Evolutionary conservation across 1,140 invertebrate species (phyloP).

Genomic region (Drosophila truncata): DNA sequence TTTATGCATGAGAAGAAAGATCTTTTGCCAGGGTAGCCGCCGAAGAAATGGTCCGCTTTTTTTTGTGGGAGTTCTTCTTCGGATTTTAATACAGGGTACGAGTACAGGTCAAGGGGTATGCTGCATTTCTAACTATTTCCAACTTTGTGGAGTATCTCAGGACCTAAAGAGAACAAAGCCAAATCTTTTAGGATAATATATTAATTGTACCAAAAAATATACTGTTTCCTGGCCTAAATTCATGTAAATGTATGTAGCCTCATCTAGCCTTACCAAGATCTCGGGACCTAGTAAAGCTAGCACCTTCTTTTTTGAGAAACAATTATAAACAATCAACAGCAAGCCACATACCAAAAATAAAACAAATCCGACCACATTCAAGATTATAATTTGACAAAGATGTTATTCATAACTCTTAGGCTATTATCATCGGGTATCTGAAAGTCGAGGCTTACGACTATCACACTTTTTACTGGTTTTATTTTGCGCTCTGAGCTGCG

Average conservation of each 20-base stretch:
- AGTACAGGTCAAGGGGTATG: slow-evolving; percentile 14
- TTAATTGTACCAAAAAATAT: too few species aligned
- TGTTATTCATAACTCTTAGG: not conserved
- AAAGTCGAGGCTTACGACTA: not conserved
- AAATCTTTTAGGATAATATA: too few species aligned
- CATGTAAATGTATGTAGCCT: too few species aligned
- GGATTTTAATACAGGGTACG: slow-evolving; percentile 4
- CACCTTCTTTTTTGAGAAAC: too few species aligned
- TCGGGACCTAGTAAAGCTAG: not conserved
- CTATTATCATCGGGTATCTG: not conserved
- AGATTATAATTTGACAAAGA: not conserved
- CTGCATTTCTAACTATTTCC: not conserved
- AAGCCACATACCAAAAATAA: not conserved
- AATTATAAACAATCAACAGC: not conserved
- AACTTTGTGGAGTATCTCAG: too few species aligned
- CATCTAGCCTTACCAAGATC: too few species aligned
- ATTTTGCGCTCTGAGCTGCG: slow-evolving; percentile 39
- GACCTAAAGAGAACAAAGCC: too few species aligned
- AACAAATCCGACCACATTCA: not conserved
- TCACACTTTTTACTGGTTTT: slow-evolving; percentile 8
- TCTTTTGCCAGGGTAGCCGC: slow-evolving; percentile 51
- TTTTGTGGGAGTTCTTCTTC: slow-evolving; percentile 52
- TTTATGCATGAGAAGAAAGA: slow-evolving; percentile 81
- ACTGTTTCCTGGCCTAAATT: too few species aligned
- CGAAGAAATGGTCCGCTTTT: slow-evolving; percentile 68